phyloP scores from a whole-genome alignment of 2,888 invertebrate species.

The Ophion ellenae region DNA sequence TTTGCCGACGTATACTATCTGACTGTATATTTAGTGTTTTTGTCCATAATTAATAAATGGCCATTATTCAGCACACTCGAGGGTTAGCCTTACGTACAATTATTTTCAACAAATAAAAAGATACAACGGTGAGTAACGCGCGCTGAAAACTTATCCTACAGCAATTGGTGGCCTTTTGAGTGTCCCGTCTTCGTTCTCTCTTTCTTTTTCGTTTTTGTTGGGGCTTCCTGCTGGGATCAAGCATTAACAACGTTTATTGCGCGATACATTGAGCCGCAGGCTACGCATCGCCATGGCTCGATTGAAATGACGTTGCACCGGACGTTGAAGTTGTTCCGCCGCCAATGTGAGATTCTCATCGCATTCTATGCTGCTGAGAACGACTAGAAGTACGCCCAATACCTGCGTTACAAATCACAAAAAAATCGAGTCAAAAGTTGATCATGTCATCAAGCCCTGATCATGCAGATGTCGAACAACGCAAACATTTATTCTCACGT shows the following conservation, averaged over 20 bases:
- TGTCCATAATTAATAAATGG: slow-evolving; percentile 75
- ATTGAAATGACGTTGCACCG: slow-evolving; percentile 92
- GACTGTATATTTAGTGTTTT: slow-evolving; percentile 68
- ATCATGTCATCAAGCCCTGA: no score
- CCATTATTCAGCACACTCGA: slow-evolving; percentile 68
- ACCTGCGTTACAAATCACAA: slow-evolving; percentile 85
- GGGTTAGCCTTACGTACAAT: slow-evolving; percentile 56
- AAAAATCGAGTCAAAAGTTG: background rate
- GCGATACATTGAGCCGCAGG: slow-evolving; percentile 85
- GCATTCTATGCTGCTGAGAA: slow-evolving; percentile 88
- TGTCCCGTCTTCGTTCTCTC: background rate
- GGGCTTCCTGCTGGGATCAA: slow-evolving; percentile 23
- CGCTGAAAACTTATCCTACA: slow-evolving; percentile 67
- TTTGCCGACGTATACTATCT: slow-evolving; percentile 68
- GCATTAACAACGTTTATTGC: slow-evolving; percentile 82
- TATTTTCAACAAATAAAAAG: slow-evolving; percentile 74
- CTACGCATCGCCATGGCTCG: slow-evolving; percentile 95
- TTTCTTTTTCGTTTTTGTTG: background rate
- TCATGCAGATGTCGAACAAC: no score
- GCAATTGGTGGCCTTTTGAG: slow-evolving; percentile 60
- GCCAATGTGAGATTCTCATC: slow-evolving; percentile 79
- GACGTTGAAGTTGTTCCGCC: slow-evolving; percentile 80
- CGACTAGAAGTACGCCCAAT: slow-evolving; percentile 92
- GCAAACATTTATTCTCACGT: no score
- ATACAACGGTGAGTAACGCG: slow-evolving; percentile 73